A percentile compares a stretch with the other conserved stretches of the same genome.
These are phyloP conservation scores for Arnoldichthys spilopterus DNA, from an alignment of 2,797 vertebrate genomes.

Conservation along the genomic window DNA sequence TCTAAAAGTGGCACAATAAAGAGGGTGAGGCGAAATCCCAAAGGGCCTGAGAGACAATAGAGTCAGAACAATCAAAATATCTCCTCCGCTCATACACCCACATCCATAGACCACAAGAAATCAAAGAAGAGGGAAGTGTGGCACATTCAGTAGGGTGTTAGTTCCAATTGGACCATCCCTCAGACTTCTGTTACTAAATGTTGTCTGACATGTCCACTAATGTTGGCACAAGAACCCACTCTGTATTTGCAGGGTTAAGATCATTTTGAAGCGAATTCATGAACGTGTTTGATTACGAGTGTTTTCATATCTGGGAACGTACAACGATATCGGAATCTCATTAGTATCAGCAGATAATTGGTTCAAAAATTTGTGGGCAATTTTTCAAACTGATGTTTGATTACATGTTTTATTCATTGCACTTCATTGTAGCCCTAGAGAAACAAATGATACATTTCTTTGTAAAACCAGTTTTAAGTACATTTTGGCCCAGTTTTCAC, in stretches of 20 bases:
- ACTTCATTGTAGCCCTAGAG: too few species aligned
- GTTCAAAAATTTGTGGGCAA: too few species aligned
- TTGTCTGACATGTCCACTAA: not conserved
- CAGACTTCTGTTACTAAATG: not conserved
- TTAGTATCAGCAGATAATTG: too few species aligned
- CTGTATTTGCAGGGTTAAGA: not conserved
- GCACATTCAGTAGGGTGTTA: not conserved
- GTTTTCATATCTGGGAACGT: too few species aligned
- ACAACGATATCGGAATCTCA: too few species aligned
- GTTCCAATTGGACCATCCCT: not conserved
- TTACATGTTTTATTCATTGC: too few species aligned
- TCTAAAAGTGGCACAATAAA: slow-evolving; percentile 26
- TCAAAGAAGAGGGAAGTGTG: not conserved
- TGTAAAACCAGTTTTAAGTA: too few species aligned
- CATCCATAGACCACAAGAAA: slow-evolving; percentile 6
- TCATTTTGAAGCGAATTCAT: not conserved
- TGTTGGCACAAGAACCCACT: not conserved
- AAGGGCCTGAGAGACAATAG: slow-evolving; percentile 19
- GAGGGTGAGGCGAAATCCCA: slow-evolving; percentile 7
- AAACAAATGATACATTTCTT: too few species aligned
- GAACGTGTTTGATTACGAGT: not conserved
- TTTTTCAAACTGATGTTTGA: too few species aligned
- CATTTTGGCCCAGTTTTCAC: too few species aligned
- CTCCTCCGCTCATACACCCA: not conserved
- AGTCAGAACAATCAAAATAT: slow-evolving; percentile 3